These are phyloP conservation scores for Clamator glandarius DNA, from an alignment of 2,797 vertebrate species.

Conservation along the genomic window DNA sequence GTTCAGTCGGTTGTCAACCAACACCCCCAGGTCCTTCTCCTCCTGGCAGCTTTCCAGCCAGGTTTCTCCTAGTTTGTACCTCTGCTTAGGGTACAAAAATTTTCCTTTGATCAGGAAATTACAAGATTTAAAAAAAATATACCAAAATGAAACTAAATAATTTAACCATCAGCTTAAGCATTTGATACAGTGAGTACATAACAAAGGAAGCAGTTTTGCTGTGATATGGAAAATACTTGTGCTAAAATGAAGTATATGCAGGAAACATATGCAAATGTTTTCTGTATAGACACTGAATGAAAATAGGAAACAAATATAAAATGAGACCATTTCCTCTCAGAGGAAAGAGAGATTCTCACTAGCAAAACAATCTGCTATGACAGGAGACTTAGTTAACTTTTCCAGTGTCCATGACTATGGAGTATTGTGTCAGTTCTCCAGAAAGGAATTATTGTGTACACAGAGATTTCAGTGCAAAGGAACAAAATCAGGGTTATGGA, in stretches of 20 bases:
- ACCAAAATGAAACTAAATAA: neutral
- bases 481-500: rapidly evolving
- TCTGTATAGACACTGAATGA: neutral
- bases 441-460: too few relatives aligned
- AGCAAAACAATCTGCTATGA: neutral
- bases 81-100: too few relatives aligned
- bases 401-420: neutral
- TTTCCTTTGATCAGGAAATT: neutral
- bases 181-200: neutral
- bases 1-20: too few relatives aligned
- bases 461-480: neutral
- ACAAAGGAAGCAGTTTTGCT: neutral
- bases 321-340: neutral
- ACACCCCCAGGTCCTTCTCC: too few relatives aligned
- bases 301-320: neutral
- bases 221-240: neutral
- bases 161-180: neutral
- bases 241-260: neutral
- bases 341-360: neutral
- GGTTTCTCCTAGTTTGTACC: too few relatives aligned
- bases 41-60: too few relatives aligned
- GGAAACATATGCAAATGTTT: neutral
- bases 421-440: too few relatives aligned
- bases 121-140: neutral
- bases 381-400: neutral